Conservation (phyloP, 2,113 vertebrate genomes). For the Echinops telfairi region DNA sequence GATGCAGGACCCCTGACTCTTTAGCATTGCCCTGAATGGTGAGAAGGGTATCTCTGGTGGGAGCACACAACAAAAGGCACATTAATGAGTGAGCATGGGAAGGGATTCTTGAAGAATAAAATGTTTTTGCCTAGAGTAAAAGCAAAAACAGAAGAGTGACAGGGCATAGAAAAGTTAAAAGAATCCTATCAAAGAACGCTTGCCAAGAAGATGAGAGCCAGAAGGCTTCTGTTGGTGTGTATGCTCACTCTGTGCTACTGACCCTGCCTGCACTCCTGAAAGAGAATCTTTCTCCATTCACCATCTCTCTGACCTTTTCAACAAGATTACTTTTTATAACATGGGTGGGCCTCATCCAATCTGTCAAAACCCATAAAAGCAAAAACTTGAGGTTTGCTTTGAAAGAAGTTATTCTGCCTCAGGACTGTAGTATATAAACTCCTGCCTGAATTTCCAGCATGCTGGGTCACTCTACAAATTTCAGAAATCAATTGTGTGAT, state of each 20-base stretch:
- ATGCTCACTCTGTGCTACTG: not conserved
- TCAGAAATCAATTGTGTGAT: not conserved
- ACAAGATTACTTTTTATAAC: not conserved
- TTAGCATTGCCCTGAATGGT: not conserved
- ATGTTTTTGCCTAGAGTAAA: not conserved
- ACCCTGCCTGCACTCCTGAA: not conserved
- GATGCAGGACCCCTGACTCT: not conserved
- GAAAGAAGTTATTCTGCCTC: not conserved
- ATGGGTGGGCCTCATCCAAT: not conserved
- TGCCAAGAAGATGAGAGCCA: not conserved
- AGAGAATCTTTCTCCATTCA: not conserved
- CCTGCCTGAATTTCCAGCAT: not conserved
- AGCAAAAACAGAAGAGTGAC: not conserved
- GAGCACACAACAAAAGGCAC: not conserved
- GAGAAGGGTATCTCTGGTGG: not conserved
- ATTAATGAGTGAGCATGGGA: not conserved
- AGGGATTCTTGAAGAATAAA: not conserved
- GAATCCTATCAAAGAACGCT: not conserved
- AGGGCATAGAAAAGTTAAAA: not conserved
- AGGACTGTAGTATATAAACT: not conserved
- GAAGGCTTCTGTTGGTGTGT: not conserved
- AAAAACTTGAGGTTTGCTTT: not conserved
- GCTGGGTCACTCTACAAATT: not conserved
- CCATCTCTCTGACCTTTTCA: not conserved
- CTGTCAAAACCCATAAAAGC: not conserved